These are phyloP conservation scores for Bubo blakistoni DNA, from an alignment of 2,113 vertebrate genomes.

Conservation along the genomic window DNA sequence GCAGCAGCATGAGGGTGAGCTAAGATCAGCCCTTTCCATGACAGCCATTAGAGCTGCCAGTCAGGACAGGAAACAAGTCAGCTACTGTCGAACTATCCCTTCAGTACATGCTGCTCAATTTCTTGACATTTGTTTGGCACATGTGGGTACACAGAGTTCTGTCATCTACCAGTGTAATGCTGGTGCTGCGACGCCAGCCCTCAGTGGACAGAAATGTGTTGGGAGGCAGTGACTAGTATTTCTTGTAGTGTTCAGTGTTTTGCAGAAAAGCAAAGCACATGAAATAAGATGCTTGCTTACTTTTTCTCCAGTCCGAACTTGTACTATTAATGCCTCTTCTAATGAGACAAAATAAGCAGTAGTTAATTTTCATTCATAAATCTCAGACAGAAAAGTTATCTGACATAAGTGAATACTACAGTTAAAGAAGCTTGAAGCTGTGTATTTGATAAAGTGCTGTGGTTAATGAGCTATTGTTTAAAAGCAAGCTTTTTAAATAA, in stretches of 20 bases:
- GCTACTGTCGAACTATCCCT: background rate
- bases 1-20: background rate
- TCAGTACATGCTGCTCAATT: background rate
- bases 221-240: background rate
- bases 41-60: background rate
- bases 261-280: background rate
- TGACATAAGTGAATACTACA: background rate
- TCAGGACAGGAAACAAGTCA: background rate
- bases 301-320: background rate
- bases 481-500: background rate
- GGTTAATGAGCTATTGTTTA: background rate
- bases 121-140: background rate
- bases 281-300: background rate
- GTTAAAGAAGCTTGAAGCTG: background rate
- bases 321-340: background rate
- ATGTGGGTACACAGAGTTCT: background rate
- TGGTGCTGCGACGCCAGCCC: background rate
- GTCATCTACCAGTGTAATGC: background rate
- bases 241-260: background rate
- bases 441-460: background rate
- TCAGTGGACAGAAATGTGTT: background rate
- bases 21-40: background rate
- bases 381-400: background rate
- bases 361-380: background rate
- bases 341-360: background rate